Evolutionary conservation across 1,140 invertebrate genomes (phyloP).

Genomic region (Saccostrea cuccullata): DNA sequence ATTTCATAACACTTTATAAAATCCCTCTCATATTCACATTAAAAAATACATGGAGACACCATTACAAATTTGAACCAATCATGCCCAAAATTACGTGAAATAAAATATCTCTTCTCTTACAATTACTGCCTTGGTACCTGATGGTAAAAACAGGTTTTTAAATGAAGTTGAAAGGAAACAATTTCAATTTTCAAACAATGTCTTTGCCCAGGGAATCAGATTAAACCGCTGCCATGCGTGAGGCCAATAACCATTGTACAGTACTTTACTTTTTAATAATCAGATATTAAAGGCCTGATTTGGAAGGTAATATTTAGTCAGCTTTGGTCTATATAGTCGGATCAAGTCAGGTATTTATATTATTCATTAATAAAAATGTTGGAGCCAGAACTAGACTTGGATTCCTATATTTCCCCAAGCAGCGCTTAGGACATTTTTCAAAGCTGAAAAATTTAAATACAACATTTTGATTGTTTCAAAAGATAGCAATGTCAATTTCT

Average conservation of each 20-base stretch:
- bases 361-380: not conserved
- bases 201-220: constrained; percentile 22
- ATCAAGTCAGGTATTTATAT: constrained; percentile 18
- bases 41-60: not conserved
- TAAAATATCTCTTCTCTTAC: not conserved
- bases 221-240: constrained; percentile 13
- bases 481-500: constrained; percentile 29
- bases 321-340: not conserved
- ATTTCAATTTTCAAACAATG: constrained; percentile 27
- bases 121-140: not conserved
- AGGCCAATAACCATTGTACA: constrained; percentile 14
- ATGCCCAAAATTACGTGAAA: not conserved
- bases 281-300: constrained; percentile 35
- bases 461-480: not conserved
- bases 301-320: constrained; percentile 36
- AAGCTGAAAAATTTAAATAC: not conserved
- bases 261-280: constrained; percentile 35
- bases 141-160: not conserved
- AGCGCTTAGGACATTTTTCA: not conserved
- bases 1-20: constrained; percentile 19
- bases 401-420: not conserved
- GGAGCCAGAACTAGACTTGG: not conserved
- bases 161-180: constrained; percentile 32
- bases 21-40: not conserved
- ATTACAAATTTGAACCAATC: not conserved